These are phyloP conservation scores for Nyctibius bracteatus DNA, from an alignment of 2,113 vertebrate species.

Conservation along the genomic window DNA sequence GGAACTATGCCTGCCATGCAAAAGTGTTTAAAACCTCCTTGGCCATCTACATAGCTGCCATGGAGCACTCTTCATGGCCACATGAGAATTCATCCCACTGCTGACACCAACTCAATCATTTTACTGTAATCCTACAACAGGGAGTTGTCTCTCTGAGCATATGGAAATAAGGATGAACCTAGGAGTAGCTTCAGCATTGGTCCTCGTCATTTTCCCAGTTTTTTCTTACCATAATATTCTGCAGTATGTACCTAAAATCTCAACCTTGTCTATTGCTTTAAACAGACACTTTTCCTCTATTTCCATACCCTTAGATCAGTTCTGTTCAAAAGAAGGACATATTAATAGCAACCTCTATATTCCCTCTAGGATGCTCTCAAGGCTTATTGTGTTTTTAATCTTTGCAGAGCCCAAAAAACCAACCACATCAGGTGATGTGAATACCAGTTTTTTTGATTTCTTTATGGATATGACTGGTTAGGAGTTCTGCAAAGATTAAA, in stretches of 20 bases:
- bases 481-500: constrained; percentile 63
- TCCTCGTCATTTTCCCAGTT: neutral
- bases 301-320: constrained; percentile 52
- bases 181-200: neutral
- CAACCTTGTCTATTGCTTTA: constrained; percentile 41
- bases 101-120: neutral
- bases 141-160: neutral
- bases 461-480: constrained; percentile 42
- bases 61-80: neutral
- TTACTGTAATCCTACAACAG: neutral
- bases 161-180: neutral
- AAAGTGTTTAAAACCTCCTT: neutral
- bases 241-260: neutral
- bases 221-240: neutral
- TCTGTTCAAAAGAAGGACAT: constrained; percentile 59
- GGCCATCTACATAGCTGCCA: neutral
- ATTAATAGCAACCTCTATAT: constrained; percentile 64
- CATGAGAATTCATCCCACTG: neutral
- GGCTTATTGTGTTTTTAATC: constrained; percentile 72
- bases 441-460: constrained; percentile 62
- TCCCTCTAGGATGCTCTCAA: constrained; percentile 62
- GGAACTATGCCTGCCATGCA: neutral
- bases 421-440: constrained; percentile 60
- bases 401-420: constrained; percentile 53
- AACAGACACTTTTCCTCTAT: constrained; percentile 58